These are phyloP conservation scores for Aradus depressus DNA, from an alignment of 2,888 invertebrate species.

Conservation along the genomic window DNA sequence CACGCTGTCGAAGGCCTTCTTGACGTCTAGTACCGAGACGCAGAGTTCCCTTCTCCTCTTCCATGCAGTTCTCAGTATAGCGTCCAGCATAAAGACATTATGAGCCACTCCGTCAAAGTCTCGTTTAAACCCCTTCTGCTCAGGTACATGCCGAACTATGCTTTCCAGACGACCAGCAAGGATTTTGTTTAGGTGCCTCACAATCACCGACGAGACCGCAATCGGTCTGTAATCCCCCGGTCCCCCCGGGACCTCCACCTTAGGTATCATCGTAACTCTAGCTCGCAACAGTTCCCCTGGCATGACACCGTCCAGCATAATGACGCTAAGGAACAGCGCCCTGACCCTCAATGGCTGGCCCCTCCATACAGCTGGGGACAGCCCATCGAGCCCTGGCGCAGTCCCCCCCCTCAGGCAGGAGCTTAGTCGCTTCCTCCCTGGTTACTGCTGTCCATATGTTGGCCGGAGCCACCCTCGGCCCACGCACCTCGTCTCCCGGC, in stretches of 20 bases:
- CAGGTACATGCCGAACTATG: background rate
- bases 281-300: constrained; percentile 3
- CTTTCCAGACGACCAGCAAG: constrained; percentile 23
- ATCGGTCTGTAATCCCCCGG: constrained; percentile 17
- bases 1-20: too few species aligned
- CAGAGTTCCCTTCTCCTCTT: too few species aligned
- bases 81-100: too few species aligned
- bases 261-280: constrained; percentile 16
- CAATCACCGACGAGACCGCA: constrained; percentile 22
- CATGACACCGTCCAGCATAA: constrained; percentile 7
- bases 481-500: background rate
- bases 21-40: too few species aligned
- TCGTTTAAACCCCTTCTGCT: constrained; percentile 1
- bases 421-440: too few species aligned
- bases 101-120: too few species aligned
- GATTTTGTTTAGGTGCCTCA: constrained; percentile 24
- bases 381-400: background rate
- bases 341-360: background rate
- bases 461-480: background rate
- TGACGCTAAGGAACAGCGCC: constrained; percentile 15
- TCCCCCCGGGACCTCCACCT: background rate
- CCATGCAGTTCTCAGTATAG: too few species aligned
- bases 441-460: too few species aligned
- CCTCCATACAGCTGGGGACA: background rate
- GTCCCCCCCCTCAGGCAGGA: too few species aligned